These are phyloP conservation scores for Drosophila guanche DNA, from an alignment of 1,140 invertebrate genomes.

Conservation along the genomic window DNA sequence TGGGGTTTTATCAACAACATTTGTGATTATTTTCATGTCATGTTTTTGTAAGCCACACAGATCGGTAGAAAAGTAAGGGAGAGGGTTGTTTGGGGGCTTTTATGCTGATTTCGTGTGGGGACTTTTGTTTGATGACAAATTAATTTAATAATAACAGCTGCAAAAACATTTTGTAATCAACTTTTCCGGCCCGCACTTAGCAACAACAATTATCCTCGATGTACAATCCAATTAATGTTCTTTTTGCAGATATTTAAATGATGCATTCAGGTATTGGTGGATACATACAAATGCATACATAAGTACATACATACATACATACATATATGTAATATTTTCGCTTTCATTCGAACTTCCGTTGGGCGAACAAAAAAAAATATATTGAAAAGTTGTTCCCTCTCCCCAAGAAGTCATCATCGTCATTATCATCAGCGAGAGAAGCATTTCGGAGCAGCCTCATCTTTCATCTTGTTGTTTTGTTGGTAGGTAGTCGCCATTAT, in stretches of 20 bases:
- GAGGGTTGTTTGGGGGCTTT: constrained; percentile 40
- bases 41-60: constrained; percentile 48
- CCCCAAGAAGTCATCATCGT: constrained; percentile 31
- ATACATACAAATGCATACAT: neutral
- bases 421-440: constrained; percentile 3
- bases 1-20: constrained; percentile 68
- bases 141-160: constrained; percentile 81
- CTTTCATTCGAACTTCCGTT: constrained; percentile 42
- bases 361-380: constrained; percentile 24
- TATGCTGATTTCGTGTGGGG: constrained; percentile 68
- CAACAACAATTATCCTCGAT: constrained; percentile 41
- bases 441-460: constrained; percentile 9
- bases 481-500: constrained; percentile 41
- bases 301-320: too few relatives aligned
- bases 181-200: constrained; percentile 29
- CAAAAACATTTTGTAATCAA: constrained; percentile 80
- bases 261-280: neutral
- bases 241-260: constrained; percentile 13
- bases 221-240: constrained; percentile 67
- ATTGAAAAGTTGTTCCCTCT: constrained; percentile 17
- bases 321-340: constrained; percentile 22
- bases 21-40: constrained; percentile 76
- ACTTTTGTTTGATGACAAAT: constrained; percentile 78
- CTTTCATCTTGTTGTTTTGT: constrained; percentile 14
- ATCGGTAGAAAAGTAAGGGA: neutral